Conservation (phyloP, 2,113 vertebrate genomes). For the Camelus dromedarius region DNA sequence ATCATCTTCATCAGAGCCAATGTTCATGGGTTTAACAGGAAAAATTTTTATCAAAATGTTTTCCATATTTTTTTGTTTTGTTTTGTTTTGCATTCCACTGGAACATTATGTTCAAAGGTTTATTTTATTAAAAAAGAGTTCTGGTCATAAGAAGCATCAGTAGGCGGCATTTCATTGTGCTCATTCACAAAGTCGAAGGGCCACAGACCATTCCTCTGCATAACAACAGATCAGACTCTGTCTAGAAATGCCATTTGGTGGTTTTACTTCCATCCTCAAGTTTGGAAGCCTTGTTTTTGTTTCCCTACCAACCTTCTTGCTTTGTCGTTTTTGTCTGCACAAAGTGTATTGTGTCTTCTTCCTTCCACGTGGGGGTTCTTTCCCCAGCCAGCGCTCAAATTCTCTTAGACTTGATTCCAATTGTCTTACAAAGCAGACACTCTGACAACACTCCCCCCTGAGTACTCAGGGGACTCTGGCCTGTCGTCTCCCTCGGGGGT, state of each 20-base stretch:
- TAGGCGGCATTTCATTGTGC: slow-evolving; percentile 91
- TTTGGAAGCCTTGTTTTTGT: slow-evolving; percentile 76
- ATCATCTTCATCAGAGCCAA: slow-evolving; percentile 81
- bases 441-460: slow-evolving; percentile 94
- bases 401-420: slow-evolving; percentile 81
- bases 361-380: slow-evolving; percentile 71
- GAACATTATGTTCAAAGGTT: slow-evolving; percentile 84
- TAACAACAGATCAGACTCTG: slow-evolving; percentile 70
- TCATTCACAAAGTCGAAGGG: slow-evolving; percentile 89
- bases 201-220: slow-evolving; percentile 79
- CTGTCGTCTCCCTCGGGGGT: slow-evolving; percentile 90
- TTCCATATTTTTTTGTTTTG: slow-evolving; percentile 80
- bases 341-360: slow-evolving; percentile 71
- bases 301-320: slow-evolving; percentile 77
- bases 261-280: slow-evolving; percentile 71
- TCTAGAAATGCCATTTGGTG: slow-evolving; percentile 87
- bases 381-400: slow-evolving; percentile 76
- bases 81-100: slow-evolving; percentile 87
- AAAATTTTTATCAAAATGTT: slow-evolving; percentile 91
- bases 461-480: slow-evolving; percentile 89
- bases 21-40: slow-evolving; percentile 87
- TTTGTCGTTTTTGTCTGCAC: slow-evolving; percentile 73
- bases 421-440: slow-evolving; percentile 95
- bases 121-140: slow-evolving; percentile 89
- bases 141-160: slow-evolving; percentile 89